Evolutionary conservation across 2,888 invertebrate species (phyloP).

Genomic region (Hirtodrosophila cameraria): DNA sequence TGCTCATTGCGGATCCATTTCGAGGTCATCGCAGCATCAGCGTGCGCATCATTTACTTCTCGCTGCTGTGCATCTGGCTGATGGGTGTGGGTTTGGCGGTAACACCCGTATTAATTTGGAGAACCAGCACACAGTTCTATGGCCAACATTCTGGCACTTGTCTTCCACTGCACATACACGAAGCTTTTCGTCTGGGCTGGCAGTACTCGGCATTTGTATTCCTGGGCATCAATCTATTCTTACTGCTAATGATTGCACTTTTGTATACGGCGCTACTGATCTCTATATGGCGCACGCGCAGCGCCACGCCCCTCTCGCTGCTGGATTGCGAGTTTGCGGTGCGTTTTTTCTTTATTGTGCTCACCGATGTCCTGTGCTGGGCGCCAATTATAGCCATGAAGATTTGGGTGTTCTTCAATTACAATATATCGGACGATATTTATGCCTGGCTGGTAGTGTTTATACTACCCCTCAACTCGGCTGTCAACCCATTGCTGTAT

Average conservation of each 20-base stretch:
- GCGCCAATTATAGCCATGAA: constrained; percentile 88
- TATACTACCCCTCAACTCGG: constrained; percentile 88
- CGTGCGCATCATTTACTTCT: constrained; percentile 85
- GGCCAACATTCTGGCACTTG: constrained; percentile 88
- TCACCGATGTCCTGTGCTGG: constrained; percentile 90
- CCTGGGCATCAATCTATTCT: constrained; percentile 87
- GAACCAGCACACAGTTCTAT: constrained; percentile 87
- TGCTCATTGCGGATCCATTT: constrained; percentile 87
- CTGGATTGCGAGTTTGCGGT: constrained; percentile 88
- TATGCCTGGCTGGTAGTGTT: constrained; percentile 89
- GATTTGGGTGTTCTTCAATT: constrained; percentile 86
- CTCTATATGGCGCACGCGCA: constrained; percentile 87
- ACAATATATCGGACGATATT: constrained; percentile 86
- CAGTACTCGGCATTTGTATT: constrained; percentile 89
- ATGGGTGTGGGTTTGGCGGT: constrained; percentile 86
- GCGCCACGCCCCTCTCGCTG: constrained; percentile 86
- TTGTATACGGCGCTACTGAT: constrained; percentile 87
- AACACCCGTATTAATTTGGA: constrained; percentile 87
- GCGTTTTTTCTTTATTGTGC: constrained; percentile 88
- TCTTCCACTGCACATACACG: constrained; percentile 89
- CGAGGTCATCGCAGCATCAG: constrained; percentile 86
- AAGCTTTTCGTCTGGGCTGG: constrained; percentile 88
- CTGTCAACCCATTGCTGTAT: constrained; percentile 88
- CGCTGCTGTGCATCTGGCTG: constrained; percentile 86
- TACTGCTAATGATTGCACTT: constrained; percentile 86